These are phyloP conservation scores for Nycticorax nycticorax DNA, from an alignment of 2,113 vertebrate genomes.

Conservation along the genomic window DNA sequence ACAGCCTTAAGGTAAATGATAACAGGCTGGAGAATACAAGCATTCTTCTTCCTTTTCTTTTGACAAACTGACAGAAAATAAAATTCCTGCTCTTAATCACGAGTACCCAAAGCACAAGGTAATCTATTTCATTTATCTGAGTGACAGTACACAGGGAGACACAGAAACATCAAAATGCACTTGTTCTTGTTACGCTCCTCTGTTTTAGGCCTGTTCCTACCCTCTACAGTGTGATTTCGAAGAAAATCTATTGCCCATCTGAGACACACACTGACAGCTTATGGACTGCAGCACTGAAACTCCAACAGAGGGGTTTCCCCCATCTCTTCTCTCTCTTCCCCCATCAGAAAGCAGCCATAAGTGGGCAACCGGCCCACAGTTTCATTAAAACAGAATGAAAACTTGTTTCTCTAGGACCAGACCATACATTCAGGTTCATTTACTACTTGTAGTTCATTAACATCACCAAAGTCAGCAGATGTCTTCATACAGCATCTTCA, in stretches of 20 bases:
- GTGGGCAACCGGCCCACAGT: no score
- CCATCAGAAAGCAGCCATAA: not conserved
- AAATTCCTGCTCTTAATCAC: not conserved
- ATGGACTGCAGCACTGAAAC: not conserved
- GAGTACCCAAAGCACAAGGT: not conserved
- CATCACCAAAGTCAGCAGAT: not conserved
- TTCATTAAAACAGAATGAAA: not conserved
- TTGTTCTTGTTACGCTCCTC: accelerated
- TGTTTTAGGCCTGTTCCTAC: not conserved
- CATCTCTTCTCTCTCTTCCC: not conserved
- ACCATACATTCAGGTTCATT: not conserved
- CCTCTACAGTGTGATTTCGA: not conserved
- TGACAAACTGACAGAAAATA: not conserved
- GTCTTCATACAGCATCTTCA: not conserved
- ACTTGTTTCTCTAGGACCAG: not conserved
- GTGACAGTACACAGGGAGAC: not conserved
- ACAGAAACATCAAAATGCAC: not conserved
- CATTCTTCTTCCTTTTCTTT: not conserved
- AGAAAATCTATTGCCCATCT: not conserved
- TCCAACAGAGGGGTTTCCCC: not conserved
- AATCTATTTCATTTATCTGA: not conserved
- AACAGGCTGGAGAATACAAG: not conserved
- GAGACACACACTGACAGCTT: not conserved
- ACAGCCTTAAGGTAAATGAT: not conserved
- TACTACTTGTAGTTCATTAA: not conserved